Evolutionary conservation across 2,797 vertebrate genomes (phyloP), one percentile per base, ranked within the genome.

Genomic region (Emys orbicularis): DNA sequence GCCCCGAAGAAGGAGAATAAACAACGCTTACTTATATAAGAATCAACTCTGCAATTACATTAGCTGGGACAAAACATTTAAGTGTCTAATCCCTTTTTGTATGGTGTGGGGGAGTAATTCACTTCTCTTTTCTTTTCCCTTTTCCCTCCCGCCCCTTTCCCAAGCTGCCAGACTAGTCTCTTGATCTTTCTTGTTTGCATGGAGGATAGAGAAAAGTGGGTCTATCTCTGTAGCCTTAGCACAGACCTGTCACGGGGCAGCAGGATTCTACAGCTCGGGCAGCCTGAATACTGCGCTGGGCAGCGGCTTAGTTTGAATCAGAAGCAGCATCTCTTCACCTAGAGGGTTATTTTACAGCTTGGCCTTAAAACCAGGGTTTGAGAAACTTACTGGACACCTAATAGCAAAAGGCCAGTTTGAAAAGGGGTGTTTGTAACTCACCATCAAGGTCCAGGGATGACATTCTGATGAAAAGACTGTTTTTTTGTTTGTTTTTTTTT

Each of bases 1-100:
- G 96, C 97, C 96, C 97, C 95, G 94, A 97, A 97, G 97, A 95
- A 97, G 96, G 96, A 97, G 96, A 97, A 97, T 97, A 96, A 97
- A 97, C 97, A 97, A 96, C 96, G 96, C 94, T 97, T 96, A 97
- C 97, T 97, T 96, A 96, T 96, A 97, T 57, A 68, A 96, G 97
- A 96, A 97, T 96, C 96, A 97, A 96, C 97, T 96, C 90, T 95
- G 97, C 96, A 97, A 97, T 97, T 96, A 97, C 96, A 96, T 97
- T 97, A 95, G 96, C 96, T 95, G 56, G 96, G 93, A 97, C 97
- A 97, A 97, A 97, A 97, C 97, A 97, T 97, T 94, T 97, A 94
- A 95, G 97, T 95, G 96, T 95, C 96, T 97, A 97, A 97, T 97
- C 93, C 95, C 94, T 81, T 94, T 91, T 95, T 41, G 83, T 54